Percentiles rank a stretch among this genome's conserved stretches.
Conservation (phyloP, 1,140 invertebrate genomes). For the Streblospio benedicti region DNA sequence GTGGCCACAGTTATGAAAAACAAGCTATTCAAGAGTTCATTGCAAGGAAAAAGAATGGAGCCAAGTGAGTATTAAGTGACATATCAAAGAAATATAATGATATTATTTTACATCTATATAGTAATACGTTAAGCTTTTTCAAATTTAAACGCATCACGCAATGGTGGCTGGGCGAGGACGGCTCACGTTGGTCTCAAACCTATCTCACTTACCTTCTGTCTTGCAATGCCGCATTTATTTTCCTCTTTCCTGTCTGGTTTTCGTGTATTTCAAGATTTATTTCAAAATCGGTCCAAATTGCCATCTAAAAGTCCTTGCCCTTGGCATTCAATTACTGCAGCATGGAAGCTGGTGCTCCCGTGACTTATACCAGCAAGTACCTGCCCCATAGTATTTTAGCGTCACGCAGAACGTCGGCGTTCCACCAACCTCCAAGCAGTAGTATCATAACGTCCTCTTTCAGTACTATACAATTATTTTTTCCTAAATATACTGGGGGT, state of each 20-base stretch:
- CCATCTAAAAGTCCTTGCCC: too few relatives aligned
- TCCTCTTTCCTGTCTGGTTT: background rate
- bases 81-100: background rate
- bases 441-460: too few relatives aligned
- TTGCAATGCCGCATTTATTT: background rate
- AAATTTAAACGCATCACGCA: background rate
- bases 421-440: too few relatives aligned
- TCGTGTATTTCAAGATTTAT: too few relatives aligned
- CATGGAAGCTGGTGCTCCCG: too few relatives aligned
- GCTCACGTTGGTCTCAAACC: background rate
- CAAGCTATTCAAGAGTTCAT: conserved; percentile 17
- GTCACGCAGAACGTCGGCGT: too few relatives aligned
- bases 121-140: background rate
- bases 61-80: conserved; percentile 6
- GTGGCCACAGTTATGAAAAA: conserved; percentile 18
- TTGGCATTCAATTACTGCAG: too few relatives aligned
- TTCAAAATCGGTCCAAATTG: too few relatives aligned
- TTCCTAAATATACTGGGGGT: too few relatives aligned
- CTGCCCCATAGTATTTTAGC: too few relatives aligned
- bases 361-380: too few relatives aligned
- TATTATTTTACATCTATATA: conserved; percentile 4
- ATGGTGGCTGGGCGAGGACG: background rate
- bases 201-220: background rate
- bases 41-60: conserved; percentile 13
- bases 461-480: too few relatives aligned